These are phyloP conservation scores for Crotalus horridus DNA, from an alignment of 2,113 vertebrate genomes.

Conservation along the genomic window DNA sequence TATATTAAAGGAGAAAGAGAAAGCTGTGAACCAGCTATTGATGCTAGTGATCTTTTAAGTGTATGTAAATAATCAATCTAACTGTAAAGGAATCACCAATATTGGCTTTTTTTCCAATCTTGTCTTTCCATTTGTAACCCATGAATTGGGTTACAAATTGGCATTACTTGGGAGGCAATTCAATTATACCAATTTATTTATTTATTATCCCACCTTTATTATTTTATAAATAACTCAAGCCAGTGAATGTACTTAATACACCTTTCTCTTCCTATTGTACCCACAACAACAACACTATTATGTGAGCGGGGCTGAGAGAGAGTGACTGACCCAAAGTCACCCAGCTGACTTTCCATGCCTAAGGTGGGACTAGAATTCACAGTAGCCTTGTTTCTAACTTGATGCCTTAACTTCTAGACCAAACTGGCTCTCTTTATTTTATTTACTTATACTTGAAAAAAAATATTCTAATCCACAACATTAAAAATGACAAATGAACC, in stretches of 20 bases:
- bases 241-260: neutral
- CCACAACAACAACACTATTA: neutral
- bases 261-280: neutral
- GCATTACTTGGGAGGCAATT: neutral
- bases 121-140: neutral
- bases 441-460: neutral
- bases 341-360: neutral
- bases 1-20: neutral
- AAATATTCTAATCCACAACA: neutral
- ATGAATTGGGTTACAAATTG: neutral
- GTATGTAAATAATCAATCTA: neutral
- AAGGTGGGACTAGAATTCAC: neutral
- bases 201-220: neutral
- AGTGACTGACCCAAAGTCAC: neutral
- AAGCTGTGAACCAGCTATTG: neutral
- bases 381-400: neutral
- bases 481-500: neutral
- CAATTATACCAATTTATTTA: neutral
- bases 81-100: neutral
- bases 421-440: neutral
- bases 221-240: neutral
- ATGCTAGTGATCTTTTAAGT: neutral
- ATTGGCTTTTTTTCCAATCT: neutral
- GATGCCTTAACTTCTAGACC: neutral
- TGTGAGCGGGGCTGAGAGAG: neutral